Evolutionary conservation across 2,113 vertebrate species (phyloP), one percentile per base, ranked within the genome.

Genomic region (Pollimyrus isidori): DNA sequence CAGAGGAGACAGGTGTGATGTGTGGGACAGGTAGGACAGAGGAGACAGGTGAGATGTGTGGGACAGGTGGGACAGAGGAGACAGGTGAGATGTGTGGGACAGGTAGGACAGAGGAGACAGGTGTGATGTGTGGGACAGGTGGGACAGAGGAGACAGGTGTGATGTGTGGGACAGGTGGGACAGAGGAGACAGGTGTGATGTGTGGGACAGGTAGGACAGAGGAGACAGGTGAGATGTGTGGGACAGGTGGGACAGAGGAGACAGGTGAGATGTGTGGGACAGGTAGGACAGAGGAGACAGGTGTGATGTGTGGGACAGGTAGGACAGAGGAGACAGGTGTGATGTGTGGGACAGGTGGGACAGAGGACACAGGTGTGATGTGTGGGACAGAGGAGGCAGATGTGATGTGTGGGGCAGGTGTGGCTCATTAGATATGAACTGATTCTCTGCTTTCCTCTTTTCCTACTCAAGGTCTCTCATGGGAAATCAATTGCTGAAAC

Each of bases 401-500:
- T 23, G 21, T 2, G 56, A 58, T 21, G 56, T 53, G 17, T 46
- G 46, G 46, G 46, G 46, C 46, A 56, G n/a, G 26, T 56, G 49
- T 39, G n/a, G n/a, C 26, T 21, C 13, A 30, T 30, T 52, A 30
- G 84, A 52, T 17, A 53, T 86, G 48, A 49, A 26, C 50, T 50
- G 56, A 62, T 19, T 13, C 48, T 53, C 23, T 39, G 52, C 50
- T 50, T 26, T 46, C 58, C 89, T 11, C 17, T 23, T 91, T 89
- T 46, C 92, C 1, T 35, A 17, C 91, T 93, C 56, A n/a, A 99
- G 98, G 94, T 96, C 95, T 89, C 95, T 99, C 88, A 97, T 94
- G 91, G 97, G 96, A 91, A 99, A 99, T 93, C 93, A 96, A 91
- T 93, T 97, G 92, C 96, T 99, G 89, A 95, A 95, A 94, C 95